Conservation (phyloP, 35 echinoderm and acorn worm species). For the Amphiura filiformis region DNA sequence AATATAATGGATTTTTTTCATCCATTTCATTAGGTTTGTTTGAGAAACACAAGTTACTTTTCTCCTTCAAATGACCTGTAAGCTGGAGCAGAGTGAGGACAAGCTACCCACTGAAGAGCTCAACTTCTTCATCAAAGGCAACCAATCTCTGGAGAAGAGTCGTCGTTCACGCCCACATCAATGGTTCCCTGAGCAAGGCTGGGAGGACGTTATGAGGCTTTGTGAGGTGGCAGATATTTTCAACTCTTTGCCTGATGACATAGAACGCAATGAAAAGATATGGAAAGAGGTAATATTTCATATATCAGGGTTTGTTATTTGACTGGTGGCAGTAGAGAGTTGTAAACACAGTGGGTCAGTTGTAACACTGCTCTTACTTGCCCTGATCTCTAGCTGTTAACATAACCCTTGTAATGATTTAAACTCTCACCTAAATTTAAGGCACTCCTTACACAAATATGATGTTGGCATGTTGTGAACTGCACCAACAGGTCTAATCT, state of each 20-base stretch:
- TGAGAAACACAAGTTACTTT: conserved; percentile 99
- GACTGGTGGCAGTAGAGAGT: too few species aligned
- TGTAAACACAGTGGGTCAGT: too few species aligned
- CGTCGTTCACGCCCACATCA: conserved; percentile 61
- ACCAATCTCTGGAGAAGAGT: conserved; percentile 97
- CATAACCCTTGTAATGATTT: too few species aligned
- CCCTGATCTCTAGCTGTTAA: too few species aligned
- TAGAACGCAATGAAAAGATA: conserved; percentile 68
- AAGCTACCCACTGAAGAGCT: conserved; percentile 92
- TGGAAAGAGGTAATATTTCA: conserved; percentile 80
- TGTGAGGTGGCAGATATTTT: conserved; percentile 72
- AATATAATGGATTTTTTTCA: too few species aligned
- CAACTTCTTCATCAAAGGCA: conserved; percentile 99
- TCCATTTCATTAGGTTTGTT: conserved; percentile 89
- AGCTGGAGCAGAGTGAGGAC: conserved; percentile 93
- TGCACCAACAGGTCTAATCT: too few species aligned
- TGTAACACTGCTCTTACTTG: too few species aligned
- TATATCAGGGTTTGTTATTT: too few species aligned
- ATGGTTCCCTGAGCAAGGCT: conserved; percentile 98
- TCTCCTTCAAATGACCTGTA: conserved; percentile 99
- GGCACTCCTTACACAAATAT: too few species aligned
- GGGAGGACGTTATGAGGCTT: conserved; percentile 96
- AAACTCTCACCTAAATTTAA: too few species aligned
- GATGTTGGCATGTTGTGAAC: too few species aligned
- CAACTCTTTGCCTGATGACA: conserved; percentile 69